These are phyloP conservation scores for Oryzias sinensis DNA, from an alignment of 2,797 vertebrate genomes.

Conservation along the genomic window DNA sequence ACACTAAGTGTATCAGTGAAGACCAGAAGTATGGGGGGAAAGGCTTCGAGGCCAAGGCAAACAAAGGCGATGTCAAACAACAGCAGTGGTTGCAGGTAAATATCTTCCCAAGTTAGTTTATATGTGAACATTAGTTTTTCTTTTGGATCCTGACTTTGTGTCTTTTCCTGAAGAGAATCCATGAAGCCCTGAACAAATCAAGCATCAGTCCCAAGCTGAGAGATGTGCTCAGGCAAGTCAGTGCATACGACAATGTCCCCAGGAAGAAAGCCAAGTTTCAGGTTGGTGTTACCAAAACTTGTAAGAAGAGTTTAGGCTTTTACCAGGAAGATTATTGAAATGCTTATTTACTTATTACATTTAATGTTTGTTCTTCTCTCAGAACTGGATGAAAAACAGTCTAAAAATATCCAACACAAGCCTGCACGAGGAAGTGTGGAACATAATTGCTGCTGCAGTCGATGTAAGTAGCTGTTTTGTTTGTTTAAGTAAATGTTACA, in stretches of 20 bases:
- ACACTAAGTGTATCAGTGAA: constrained; percentile 88
- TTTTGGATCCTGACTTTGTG: no score
- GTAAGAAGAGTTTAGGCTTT: background rate
- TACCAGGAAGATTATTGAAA: background rate
- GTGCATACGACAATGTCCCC: constrained; percentile 88
- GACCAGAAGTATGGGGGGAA: constrained; percentile 97
- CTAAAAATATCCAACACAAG: constrained; percentile 79
- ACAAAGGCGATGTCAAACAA: constrained; percentile 92
- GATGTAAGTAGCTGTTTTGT: constrained; percentile 72
- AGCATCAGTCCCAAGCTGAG: constrained; percentile 81
- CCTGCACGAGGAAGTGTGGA: constrained; percentile 90
- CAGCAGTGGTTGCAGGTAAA: constrained; percentile 93
- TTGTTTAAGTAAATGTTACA: background rate
- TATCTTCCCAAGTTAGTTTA: no score
- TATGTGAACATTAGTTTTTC: no score
- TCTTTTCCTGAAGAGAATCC: constrained; percentile 80
- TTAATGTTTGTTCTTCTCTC: background rate
- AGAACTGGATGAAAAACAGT: constrained; percentile 99
- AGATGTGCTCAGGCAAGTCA: constrained; percentile 86
- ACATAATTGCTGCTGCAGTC: constrained; percentile 81
- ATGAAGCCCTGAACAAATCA: constrained; percentile 84
- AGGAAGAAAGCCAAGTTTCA: constrained; percentile 95
- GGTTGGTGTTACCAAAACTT: constrained; percentile 67
- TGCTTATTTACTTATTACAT: background rate
- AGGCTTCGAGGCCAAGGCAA: constrained; percentile 85